Evolutionary conservation across 2,797 vertebrate genomes (phyloP), one percentile per base, ranked within the genome.

Genomic region (Mus spretus): DNA sequence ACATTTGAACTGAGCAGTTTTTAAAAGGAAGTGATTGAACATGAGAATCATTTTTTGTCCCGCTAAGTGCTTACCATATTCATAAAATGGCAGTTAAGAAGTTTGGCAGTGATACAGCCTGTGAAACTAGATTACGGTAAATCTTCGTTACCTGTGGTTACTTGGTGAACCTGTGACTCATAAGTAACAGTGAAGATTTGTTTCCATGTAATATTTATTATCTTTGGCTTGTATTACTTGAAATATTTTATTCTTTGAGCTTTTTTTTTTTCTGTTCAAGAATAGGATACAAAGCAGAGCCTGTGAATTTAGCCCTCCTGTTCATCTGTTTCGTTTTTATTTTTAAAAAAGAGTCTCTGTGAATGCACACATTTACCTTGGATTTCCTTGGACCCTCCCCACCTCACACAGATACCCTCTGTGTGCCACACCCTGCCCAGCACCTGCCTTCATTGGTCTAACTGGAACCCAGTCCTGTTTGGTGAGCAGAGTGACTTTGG

Each of bases 231-330:
- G 1, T 34, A 20, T 20, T 89, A 17, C 50, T 90, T 81, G 75
- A 65, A 89, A 84, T 8, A 31, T 89, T 92, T 96, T 59, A 59
- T 84, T 74, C 5, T n/a, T 15, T 75, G 8, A 19, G 26, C 93
- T 90, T 96, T 53, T 96, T 94, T 96, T 44, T 95, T 94, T 96
- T 59, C 22, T 31, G 20, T 63, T 44, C 31, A 84, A 44, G 93
- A 86, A 34, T 63, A 19, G 63, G 6, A 40, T 82, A 77, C 47
- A 53, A 94, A 22, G 40, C 85, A 7, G 55, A 63, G 31, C n/a
- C 50, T 83, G 0, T n/a, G 88, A 55, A 20, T 86, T 92, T 20
- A 84, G 19, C 19, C 65, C 34, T 91, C 24, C 75, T 55, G 19
- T 55, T 90, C 65, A 31, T 95, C 11, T 72, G 22, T 78, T 74